A percentile compares a stretch with the other conserved stretches of the same genome.
Conservation (phyloP, 2,797 vertebrate species). For the Salarias fasciatus region DNA sequence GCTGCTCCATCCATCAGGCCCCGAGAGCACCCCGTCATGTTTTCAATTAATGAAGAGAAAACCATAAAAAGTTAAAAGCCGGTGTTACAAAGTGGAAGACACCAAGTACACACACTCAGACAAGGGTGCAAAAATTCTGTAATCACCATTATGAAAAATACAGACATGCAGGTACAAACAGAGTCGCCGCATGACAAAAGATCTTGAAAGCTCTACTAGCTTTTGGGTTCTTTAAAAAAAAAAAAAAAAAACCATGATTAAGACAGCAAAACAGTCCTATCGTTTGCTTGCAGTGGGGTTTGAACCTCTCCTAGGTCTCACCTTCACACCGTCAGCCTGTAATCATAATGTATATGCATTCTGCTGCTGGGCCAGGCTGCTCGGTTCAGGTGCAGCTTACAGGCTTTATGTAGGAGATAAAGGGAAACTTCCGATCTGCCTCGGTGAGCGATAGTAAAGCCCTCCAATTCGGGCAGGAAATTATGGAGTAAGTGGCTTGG, state of each 20-base stretch:
- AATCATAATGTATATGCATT: slow-evolving; percentile 68
- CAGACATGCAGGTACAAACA: slow-evolving; percentile 20
- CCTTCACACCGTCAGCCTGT: slow-evolving; percentile 61
- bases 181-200: slow-evolving; percentile 10
- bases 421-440: slow-evolving; percentile 78
- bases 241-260: slow-evolving; percentile 14
- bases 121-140: slow-evolving; percentile 42
- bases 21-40: slow-evolving; percentile 80
- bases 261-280: slow-evolving; percentile 35
- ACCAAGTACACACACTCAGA: slow-evolving; percentile 48
- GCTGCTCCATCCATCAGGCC: slow-evolving; percentile 83
- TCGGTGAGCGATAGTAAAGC: slow-evolving; percentile 75
- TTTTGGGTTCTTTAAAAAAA: too few species aligned
- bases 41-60: slow-evolving; percentile 83
- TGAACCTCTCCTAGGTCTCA: slow-evolving; percentile 48
- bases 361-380: slow-evolving; percentile 37
- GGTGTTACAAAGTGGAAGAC: slow-evolving; percentile 55
- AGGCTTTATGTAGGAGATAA: slow-evolving; percentile 77
- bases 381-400: slow-evolving; percentile 54
- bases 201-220: slow-evolving; percentile 24
- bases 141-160: slow-evolving; percentile 46
- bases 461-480: slow-evolving; percentile 83
- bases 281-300: slow-evolving; percentile 51
- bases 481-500: slow-evolving; percentile 83
- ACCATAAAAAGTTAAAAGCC: slow-evolving; percentile 76